phyloP scores from a whole-genome alignment of 2,888 invertebrate species.

The Stramonita haemastoma region DNA sequence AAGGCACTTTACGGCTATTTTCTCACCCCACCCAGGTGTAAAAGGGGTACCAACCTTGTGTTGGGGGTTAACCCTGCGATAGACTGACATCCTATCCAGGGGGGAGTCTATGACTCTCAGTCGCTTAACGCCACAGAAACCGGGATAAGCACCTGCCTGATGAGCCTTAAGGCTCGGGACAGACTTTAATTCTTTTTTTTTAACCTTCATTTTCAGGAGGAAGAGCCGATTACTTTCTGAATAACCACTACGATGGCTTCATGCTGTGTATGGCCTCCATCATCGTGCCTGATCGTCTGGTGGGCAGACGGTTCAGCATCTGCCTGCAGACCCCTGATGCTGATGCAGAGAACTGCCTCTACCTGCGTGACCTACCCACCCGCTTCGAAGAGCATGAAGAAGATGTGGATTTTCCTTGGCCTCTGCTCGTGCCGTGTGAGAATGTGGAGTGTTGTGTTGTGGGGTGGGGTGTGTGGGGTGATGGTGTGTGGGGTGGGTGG shows the following conservation, averaged over 20 bases:
- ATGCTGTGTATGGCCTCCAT: background rate
- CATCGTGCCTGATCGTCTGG: background rate
- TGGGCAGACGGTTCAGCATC: background rate
- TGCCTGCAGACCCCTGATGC: background rate
- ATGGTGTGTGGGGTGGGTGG: too few relatives aligned
- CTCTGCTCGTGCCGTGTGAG: constrained; percentile 12
- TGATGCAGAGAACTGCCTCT: background rate
- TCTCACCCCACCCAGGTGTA: too few relatives aligned
- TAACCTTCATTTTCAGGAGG: background rate
- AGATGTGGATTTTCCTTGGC: background rate
- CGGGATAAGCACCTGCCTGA: too few relatives aligned
- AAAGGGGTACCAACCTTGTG: too few relatives aligned
- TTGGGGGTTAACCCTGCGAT: too few relatives aligned
- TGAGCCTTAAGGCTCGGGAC: too few relatives aligned
- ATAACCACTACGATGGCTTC: background rate
- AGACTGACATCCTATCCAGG: too few relatives aligned
- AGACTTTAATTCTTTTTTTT: too few relatives aligned
- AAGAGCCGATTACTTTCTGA: background rate
- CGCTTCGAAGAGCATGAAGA: background rate
- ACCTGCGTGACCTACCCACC: background rate
- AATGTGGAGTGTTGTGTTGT: background rate
- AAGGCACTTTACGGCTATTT: too few relatives aligned
- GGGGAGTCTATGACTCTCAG: too few relatives aligned
- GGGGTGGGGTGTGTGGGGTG: too few relatives aligned
- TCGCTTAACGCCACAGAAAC: too few relatives aligned